phyloP scores from a whole-genome alignment of 2,113 vertebrate genomes.

The Sebastes fasciatus region DNA sequence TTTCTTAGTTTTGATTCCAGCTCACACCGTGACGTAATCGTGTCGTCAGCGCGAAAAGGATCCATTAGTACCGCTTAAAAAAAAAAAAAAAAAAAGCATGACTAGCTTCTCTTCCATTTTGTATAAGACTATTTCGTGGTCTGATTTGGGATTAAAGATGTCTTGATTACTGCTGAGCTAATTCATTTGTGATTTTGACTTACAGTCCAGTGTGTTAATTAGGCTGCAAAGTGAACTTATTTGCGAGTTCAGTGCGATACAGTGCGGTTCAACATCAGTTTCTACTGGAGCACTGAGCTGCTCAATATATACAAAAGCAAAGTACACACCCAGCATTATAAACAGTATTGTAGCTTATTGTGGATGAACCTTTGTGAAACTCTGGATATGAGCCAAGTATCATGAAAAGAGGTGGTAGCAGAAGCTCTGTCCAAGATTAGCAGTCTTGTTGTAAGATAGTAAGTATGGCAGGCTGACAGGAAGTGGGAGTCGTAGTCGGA shows the following conservation, averaged over 20 bases:
- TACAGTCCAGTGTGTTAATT: constrained; percentile 34
- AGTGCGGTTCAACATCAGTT: constrained; percentile 2
- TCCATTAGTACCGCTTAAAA: neutral
- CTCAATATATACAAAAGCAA: constrained; percentile 19
- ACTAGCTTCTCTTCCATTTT: neutral
- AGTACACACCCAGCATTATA: neutral
- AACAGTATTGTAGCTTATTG: constrained; percentile 17
- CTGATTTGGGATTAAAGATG: constrained; percentile 38
- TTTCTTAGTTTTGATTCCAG: no score
- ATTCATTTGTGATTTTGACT: constrained; percentile 29
- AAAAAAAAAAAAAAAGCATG: neutral
- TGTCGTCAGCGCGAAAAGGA: no score
- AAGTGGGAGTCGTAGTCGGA: constrained; percentile 42
- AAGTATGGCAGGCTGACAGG: constrained; percentile 51
- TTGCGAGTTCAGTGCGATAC: neutral
- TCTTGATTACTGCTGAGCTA: constrained; percentile 35
- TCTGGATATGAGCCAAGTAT: constrained; percentile 43
- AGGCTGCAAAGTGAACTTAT: constrained; percentile 24
- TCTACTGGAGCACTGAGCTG: constrained; percentile 1
- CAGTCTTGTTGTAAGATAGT: constrained; percentile 32
- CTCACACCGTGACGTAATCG: no score
- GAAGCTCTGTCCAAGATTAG: constrained; percentile 44
- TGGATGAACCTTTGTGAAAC: constrained; percentile 42
- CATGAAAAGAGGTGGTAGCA: constrained; percentile 41
- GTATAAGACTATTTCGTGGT: neutral